Percentiles rank a stretch among this genome's conserved stretches.
Evolutionary conservation across 2,797 vertebrate species (phyloP).

Genomic region (Cynopterus sphinx): DNA sequence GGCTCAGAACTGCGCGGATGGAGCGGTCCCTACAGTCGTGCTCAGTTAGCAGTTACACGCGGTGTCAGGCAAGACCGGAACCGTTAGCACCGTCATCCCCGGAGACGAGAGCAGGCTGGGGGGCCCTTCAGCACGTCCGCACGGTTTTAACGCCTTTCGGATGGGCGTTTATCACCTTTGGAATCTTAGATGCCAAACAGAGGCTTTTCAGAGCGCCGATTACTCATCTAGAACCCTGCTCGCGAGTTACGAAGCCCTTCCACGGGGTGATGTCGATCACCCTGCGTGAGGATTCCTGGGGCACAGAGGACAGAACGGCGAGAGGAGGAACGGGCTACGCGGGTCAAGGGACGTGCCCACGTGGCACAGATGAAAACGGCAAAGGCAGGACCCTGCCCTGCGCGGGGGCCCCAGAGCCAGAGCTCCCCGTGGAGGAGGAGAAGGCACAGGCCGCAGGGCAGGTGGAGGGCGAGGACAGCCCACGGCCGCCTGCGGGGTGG

Average conservation of each 20-base stretch:
- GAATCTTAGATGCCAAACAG: constrained; percentile 15
- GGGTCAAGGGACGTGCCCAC: not conserved
- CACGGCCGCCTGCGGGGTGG: accelerated
- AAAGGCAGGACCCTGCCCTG: not conserved
- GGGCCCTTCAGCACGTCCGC: not conserved
- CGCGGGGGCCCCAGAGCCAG: not conserved
- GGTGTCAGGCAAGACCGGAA: not conserved
- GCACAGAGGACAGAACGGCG: not conserved
- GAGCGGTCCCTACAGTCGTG: not conserved
- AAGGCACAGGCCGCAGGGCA: not conserved
- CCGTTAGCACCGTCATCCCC: not conserved
- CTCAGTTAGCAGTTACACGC: not conserved
- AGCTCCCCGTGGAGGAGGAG: not conserved
- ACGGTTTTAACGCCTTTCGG: not conserved
- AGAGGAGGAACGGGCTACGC: not conserved
- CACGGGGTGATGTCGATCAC: not conserved
- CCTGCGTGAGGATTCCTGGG: not conserved
- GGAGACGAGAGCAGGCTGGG: not conserved
- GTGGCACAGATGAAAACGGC: not conserved
- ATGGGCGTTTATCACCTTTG: not conserved
- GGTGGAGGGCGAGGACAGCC: not conserved
- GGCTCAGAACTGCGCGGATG: not conserved
- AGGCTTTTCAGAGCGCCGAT: not conserved
- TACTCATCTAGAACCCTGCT: not conserved
- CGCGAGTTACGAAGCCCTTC: not conserved